Evolutionary conservation across 2,888 invertebrate species (phyloP), one percentile per base, ranked within the genome.

Genomic region (Rhagium mordax): DNA sequence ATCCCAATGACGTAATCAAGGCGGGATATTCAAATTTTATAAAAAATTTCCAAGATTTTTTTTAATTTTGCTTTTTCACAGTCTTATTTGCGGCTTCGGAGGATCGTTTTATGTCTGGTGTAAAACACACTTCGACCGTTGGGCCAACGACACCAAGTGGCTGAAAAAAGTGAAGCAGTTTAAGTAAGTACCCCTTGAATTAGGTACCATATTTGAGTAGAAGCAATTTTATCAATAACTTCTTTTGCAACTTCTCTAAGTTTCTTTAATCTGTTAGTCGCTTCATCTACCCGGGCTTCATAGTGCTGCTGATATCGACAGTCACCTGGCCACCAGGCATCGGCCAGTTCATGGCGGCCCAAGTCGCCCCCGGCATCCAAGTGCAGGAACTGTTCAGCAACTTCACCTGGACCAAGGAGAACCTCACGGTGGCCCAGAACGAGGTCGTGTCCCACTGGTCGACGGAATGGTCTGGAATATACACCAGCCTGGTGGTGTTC

Each of bases 241-340:
- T n/a, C n/a, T n/a, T n/a, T n/a, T n/a, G n/a, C n/a, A n/a, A n/a
- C n/a, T n/a, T n/a, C n/a, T n/a, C n/a, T n/a, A n/a, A n/a, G n/a
- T n/a, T n/a, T n/a, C n/a, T n/a, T 7, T 20, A 8, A 57, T 6
- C 7, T 15, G 77, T 69, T 47, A 82, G 82, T 70, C 81, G 81
- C 57, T 97, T 98, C 88, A 91, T 98, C 76, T 99, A 98, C 88
- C 98, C 98, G 0, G 95, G 95, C 3, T 91, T 97, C 80, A 92
- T 98, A 71, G 95, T 97, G 0, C 88, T 97, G 61, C 86, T 95
- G 10, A 95, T 97, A 66, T 82, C 93, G 94, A 81, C 94, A 94
- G 0, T 91, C 94, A 15, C 94, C 95, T 70, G 98, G 96, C 89
- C 99, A 96, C 4, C 91, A 94, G 77, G 98, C 95, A 95, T 95